Evolutionary conservation across 2,113 vertebrate genomes (phyloP), one percentile per base, ranked within the genome.

Genomic region (Fulica atra): DNA sequence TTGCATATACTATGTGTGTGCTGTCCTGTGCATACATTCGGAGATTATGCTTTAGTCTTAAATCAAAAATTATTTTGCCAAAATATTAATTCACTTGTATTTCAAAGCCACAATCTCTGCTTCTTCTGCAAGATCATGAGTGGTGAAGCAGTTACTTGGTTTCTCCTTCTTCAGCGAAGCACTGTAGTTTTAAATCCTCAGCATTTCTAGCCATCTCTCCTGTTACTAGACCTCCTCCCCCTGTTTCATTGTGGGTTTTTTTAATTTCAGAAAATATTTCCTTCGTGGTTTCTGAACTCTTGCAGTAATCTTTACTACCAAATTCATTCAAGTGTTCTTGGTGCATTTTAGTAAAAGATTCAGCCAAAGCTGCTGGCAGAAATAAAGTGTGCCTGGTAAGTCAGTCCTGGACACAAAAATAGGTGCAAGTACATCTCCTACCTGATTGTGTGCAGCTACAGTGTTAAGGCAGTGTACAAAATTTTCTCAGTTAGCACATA

Each of bases 361-460:
- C 31, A 57, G 26, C 40, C 33, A 38, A 54, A 79, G 35, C 10
- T 56, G 3, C 60, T 78, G 51, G 29, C 24, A 66, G 56, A 36
- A 69, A 26, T n/a, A 63, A 65, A 54, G 11, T 0, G 0, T 64
- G 17, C 35, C 36, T 65, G 20, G 5, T 56, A n/a, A 57, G 24
- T 57, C 25, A 46, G 56, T 61, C 21, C 18, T 21, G 6, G 13
- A 42, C 16, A 40, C 0, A 0, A 60, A 80, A 65, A 33, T 23
- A 59, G 20, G 42, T 50, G 26, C 10, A 35, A 70, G 23, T 20
- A 11, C 6, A 9, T 77, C 59, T 63, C 36, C 42, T 73, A 36
- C 40, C 9, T 53, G 46, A 31, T 9, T 42, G 16, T 42, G 25
- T 51, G 31, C 35, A 74, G n/a, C 66, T 70, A 42, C n/a, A 38